Conservation (phyloP, 2,797 vertebrate species). For the Cichlasoma orientale region DNA sequence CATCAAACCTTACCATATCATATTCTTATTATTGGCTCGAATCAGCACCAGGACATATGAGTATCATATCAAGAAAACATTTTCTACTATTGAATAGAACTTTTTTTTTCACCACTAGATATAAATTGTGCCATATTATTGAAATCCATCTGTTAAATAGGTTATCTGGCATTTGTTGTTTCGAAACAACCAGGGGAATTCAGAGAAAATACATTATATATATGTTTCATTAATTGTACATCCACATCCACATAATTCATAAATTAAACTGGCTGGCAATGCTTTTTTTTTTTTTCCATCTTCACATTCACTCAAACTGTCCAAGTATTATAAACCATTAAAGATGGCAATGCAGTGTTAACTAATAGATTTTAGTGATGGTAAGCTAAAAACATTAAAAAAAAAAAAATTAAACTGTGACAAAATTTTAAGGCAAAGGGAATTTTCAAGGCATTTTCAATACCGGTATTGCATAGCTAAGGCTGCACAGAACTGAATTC, state of each 20-base stretch:
- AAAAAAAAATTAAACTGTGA: slow-evolving; percentile 52
- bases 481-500: slow-evolving; percentile 72
- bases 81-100: slow-evolving; percentile 3
- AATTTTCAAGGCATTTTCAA: slow-evolving; percentile 84
- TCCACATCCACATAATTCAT: slow-evolving; percentile 31
- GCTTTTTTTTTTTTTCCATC: slow-evolving; percentile 13
- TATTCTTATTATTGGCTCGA: slow-evolving; percentile 9
- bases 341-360: slow-evolving; percentile 54
- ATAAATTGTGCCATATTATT: slow-evolving; percentile 11
- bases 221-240: slow-evolving; percentile 18
- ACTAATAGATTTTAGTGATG: slow-evolving; percentile 31
- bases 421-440: slow-evolving; percentile 82
- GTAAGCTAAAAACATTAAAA: slow-evolving; percentile 65
- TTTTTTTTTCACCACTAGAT: slow-evolving; percentile 62
- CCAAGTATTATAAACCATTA: slow-evolving; percentile 27
- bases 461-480: slow-evolving; percentile 85
- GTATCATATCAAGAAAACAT: neutral
- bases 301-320: slow-evolving; percentile 47
- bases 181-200: slow-evolving; percentile 2
- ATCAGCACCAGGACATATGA: slow-evolving; percentile 16
- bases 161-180: neutral
- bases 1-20: slow-evolving; percentile 19
- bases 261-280: slow-evolving; percentile 53
- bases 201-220: slow-evolving; percentile 37
- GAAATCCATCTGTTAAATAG: slow-evolving; percentile 17